Conservation (phyloP, 2,113 vertebrate species). For the Perognathus longimembris region DNA sequence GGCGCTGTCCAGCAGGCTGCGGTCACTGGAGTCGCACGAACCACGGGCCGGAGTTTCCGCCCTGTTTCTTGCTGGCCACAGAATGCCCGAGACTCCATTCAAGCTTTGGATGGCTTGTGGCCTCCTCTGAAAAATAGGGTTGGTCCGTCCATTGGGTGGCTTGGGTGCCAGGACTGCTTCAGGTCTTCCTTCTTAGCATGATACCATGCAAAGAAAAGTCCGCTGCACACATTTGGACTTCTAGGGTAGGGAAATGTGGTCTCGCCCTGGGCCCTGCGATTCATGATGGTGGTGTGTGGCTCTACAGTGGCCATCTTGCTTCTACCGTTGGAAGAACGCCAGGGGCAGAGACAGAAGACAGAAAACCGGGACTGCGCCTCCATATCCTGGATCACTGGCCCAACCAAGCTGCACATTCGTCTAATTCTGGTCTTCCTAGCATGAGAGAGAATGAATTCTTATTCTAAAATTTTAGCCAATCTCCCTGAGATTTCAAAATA, state of each 20-base stretch:
- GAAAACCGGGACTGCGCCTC: neutral
- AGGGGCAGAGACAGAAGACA: neutral
- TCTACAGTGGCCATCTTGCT: neutral
- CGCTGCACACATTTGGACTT: neutral
- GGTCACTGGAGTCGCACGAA: neutral
- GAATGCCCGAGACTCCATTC: neutral
- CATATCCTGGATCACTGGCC: neutral
- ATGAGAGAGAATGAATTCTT: neutral
- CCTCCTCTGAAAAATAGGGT: neutral
- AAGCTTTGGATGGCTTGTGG: constrained; percentile 5
- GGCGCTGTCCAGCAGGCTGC: neutral
- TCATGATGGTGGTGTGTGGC: neutral
- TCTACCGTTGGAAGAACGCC: neutral
- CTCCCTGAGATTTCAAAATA: constrained; percentile 40
- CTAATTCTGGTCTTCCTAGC: constrained; percentile 28
- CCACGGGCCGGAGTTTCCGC: neutral
- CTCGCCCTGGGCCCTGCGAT: neutral
- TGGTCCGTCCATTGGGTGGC: neutral
- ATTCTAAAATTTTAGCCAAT: neutral
- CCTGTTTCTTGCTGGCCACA: neutral
- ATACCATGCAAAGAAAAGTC: neutral
- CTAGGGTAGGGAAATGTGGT: neutral
- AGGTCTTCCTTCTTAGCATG: neutral
- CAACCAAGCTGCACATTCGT: neutral
- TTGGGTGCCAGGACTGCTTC: neutral